Percentiles rank a stretch among this genome's conserved stretches.
Conservation (phyloP, 2,888 invertebrate species). For the Cacoxenus indagator region DNA sequence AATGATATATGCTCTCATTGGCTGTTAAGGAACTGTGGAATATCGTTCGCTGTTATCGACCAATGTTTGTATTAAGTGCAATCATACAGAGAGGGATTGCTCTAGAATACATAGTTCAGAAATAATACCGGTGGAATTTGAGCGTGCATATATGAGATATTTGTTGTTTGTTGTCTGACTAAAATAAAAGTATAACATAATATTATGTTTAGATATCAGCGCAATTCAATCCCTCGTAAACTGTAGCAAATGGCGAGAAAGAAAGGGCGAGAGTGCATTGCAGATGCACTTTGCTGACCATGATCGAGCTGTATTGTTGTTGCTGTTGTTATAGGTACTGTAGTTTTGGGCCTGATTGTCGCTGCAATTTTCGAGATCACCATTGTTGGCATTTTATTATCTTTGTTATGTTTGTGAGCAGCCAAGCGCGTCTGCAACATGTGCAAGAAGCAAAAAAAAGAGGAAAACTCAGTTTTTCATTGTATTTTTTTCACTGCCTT, state of each 20-base stretch:
- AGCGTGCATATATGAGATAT: too few species aligned
- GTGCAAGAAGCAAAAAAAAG: background rate
- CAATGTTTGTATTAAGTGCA: too few species aligned
- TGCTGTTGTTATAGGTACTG: background rate
- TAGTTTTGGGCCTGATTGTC: background rate
- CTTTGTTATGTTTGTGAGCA: background rate
- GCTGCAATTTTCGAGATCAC: background rate
- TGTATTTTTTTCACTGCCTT: background rate
- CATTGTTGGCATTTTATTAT: background rate
- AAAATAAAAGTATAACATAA: too few species aligned
- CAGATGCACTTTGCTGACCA: conserved; percentile 6
- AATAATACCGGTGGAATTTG: too few species aligned
- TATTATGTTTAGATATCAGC: too few species aligned
- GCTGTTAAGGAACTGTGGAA: too few species aligned
- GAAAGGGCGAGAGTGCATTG: conserved; percentile 3
- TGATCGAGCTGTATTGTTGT: background rate
- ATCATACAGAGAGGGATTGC: too few species aligned
- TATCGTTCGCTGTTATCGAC: too few species aligned
- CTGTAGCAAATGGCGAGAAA: background rate
- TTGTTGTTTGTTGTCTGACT: too few species aligned
- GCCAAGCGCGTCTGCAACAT: conserved; percentile 3
- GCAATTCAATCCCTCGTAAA: background rate
- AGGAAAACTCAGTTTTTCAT: background rate
- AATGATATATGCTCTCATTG: too few species aligned
- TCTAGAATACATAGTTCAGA: too few species aligned